Conservation (phyloP, 2,113 vertebrate genomes). For the Genyomyrus donnyi region DNA sequence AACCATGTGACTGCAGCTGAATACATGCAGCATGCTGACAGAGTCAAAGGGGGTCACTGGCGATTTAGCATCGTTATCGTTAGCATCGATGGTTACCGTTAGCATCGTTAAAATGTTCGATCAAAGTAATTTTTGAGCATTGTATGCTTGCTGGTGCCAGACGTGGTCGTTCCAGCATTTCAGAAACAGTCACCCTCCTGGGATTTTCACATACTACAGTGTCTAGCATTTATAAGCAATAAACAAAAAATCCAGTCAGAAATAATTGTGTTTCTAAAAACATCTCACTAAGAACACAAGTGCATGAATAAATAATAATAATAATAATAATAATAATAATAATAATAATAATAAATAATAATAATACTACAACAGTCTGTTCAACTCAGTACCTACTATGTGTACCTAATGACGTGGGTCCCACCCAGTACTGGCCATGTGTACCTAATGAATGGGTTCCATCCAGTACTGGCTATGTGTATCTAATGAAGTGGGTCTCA, state of each 20-base stretch:
- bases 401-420: too few relatives aligned
- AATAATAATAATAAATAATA: background rate
- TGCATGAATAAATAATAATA: background rate
- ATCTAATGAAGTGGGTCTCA: background rate
- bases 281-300: background rate
- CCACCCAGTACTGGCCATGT: too few relatives aligned
- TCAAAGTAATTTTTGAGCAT: background rate
- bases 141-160: background rate
- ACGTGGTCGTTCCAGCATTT: background rate
- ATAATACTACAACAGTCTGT: background rate
- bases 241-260: background rate
- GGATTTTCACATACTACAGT: background rate
- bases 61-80: background rate
- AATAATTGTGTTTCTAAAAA: background rate
- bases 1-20: background rate
- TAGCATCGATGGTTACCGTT: background rate
- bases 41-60: background rate
- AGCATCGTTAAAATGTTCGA: background rate
- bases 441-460: background rate
- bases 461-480: background rate
- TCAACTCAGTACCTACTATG: too few relatives aligned
- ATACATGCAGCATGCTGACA: background rate
- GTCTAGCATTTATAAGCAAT: background rate
- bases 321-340: background rate
- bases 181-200: background rate